Percentiles rank a stretch among this genome's conserved stretches.
phyloP scores from a whole-genome alignment of 2,113 vertebrate genomes.

The Coracopsis vasa region DNA sequence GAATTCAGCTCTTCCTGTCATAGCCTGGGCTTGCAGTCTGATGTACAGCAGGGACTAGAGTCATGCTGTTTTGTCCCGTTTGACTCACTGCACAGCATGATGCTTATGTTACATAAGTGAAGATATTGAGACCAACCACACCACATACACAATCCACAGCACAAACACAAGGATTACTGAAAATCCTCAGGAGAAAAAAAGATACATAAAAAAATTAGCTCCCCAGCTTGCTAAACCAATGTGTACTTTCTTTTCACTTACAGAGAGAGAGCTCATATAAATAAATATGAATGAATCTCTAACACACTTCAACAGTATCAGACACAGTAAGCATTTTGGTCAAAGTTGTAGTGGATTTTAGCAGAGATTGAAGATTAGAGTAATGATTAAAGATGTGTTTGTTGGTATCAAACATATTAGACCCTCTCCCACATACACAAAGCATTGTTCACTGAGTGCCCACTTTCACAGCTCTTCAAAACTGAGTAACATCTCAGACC shows the following conservation, averaged over 20 bases:
- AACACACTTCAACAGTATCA: neutral
- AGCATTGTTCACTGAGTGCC: neutral
- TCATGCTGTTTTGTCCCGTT: neutral
- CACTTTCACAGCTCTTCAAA: neutral
- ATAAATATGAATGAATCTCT: neutral
- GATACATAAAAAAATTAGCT: neutral
- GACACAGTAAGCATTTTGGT: neutral
- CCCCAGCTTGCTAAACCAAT: neutral
- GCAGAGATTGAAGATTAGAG: neutral
- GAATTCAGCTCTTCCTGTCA: neutral
- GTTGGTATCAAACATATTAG: neutral
- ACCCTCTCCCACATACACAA: neutral
- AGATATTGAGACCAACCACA: conserved; percentile 16
- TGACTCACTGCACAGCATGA: conserved; percentile 11
- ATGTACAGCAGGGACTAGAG: neutral
- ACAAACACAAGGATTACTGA: conserved; percentile 43
- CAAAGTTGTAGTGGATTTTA: neutral
- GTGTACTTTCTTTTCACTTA: neutral
- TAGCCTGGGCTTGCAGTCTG: neutral
- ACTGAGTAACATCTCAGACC: neutral
- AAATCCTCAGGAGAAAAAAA: neutral
- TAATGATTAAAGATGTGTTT: neutral
- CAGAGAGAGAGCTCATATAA: neutral
- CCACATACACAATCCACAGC: neutral
- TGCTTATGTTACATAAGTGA: conserved; percentile 33